A percentile compares a stretch with the other conserved stretches of the same genome.
Conservation (phyloP, 2,888 invertebrate genomes). For the Osmoderma eremita region DNA sequence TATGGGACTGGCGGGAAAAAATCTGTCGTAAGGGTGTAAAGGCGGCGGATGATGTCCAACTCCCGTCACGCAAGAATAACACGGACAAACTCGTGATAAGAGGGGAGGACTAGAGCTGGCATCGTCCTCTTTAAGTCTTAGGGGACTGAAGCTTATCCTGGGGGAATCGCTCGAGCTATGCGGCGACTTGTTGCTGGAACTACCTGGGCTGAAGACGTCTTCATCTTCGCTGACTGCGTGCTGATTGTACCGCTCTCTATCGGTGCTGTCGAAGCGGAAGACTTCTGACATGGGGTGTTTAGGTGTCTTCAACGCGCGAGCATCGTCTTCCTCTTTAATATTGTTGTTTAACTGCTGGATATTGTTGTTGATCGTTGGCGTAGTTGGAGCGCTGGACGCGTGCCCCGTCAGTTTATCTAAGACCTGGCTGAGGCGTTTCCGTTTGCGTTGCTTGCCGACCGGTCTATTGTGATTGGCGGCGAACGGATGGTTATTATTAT, state of each 20-base stretch:
- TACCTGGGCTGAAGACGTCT: conserved; percentile 70
- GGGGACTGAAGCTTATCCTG: conserved; percentile 67
- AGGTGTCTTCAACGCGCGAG: conserved; percentile 54
- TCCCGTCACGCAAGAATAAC: conserved; percentile 62
- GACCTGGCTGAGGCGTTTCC: conserved; percentile 82
- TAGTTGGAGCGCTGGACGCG: conserved; percentile 48
- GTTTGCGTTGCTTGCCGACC: conserved; percentile 77
- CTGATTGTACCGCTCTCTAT: conserved; percentile 52
- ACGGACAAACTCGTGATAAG: conserved; percentile 57
- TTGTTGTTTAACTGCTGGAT: conserved; percentile 61
- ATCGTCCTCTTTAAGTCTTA: conserved; percentile 67
- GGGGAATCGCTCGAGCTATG: conserved; percentile 68
- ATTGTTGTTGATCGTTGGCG: conserved; percentile 65
- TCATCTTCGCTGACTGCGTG: conserved; percentile 67
- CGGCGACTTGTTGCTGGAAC: conserved; percentile 68
- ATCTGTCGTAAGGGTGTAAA: conserved; percentile 64
- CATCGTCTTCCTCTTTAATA: conserved; percentile 54
- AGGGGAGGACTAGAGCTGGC: conserved; percentile 61
- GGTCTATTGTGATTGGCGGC: conserved; percentile 71
- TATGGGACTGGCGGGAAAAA: conserved; percentile 68
- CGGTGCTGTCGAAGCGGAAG: conserved; percentile 66
- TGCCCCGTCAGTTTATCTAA: conserved; percentile 76
- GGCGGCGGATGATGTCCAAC: conserved; percentile 59
- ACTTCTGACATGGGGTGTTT: conserved; percentile 63
- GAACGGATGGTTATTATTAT: conserved; percentile 70